Percentiles rank a stretch among this genome's conserved stretches.
Evolutionary conservation across 1,140 invertebrate species (phyloP).

Genomic region (Lasioglossum baleicum): DNA sequence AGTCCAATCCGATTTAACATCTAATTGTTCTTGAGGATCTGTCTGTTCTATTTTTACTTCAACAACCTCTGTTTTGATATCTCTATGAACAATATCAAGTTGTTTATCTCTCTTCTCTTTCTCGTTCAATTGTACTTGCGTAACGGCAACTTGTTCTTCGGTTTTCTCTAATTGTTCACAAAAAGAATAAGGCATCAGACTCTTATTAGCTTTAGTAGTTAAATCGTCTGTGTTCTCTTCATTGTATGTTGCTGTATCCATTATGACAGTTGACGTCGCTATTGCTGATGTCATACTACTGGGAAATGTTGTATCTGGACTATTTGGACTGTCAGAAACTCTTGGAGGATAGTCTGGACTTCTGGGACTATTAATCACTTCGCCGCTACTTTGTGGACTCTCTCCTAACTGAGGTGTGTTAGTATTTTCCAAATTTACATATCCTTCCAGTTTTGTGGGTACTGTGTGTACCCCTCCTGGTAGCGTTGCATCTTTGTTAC

Average conservation of each 20-base stretch:
- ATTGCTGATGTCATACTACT: conserved; percentile 57
- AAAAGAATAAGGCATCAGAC: conserved; percentile 47
- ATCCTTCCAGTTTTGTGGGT: conserved; percentile 61
- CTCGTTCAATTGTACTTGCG: conserved; percentile 32
- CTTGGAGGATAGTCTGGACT: conserved; percentile 76
- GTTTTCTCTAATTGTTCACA: conserved; percentile 48
- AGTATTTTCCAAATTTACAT: conserved; percentile 67
- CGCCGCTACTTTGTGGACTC: conserved; percentile 71
- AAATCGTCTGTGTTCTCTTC: conserved; percentile 37
- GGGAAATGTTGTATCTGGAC: conserved; percentile 63
- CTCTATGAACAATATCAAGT: neutral
- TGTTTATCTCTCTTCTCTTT: conserved; percentile 13
- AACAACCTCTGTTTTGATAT: conserved; percentile 33
- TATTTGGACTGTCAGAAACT: conserved; percentile 66
- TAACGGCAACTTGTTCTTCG: conserved; percentile 50
- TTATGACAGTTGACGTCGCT: conserved; percentile 51
- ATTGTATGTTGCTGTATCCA: conserved; percentile 62
- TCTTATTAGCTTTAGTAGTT: conserved; percentile 42
- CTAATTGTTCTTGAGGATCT: conserved; percentile 32
- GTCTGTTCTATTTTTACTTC: conserved; percentile 46
- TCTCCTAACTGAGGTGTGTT: conserved; percentile 73
- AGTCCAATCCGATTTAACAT: conserved; percentile 40
- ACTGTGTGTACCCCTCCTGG: conserved; percentile 51
- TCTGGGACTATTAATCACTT: conserved; percentile 70
- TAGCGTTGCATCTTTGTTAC: conserved; percentile 52